Base-by-base conservation (phyloP, 2,888 invertebrate genomes). In the Sesamia inferens region DNA sequence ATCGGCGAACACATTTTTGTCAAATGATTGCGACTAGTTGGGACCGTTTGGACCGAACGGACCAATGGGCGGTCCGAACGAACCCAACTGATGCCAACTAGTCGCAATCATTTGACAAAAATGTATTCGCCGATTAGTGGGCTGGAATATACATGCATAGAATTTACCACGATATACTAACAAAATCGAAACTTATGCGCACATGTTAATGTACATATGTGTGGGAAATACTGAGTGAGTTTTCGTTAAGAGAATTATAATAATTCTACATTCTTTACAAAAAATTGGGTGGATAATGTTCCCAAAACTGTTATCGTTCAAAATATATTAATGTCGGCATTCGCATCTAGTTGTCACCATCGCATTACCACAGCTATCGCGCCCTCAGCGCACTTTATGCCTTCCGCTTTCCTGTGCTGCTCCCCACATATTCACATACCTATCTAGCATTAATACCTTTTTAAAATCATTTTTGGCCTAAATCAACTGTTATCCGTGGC, bases 271-370 rank as follows among this genome's bases (percentile, higher is more conserved):
- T 13, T 13, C 13, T 55, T 8, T 22, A 14, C n/a, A 47, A 57
- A 55, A 71, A 81, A 65, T 68, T 69, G 69, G 54, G 63, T 55
- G 16, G 73, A 72, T 73, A 39, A 62, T 65, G 39, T 62, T 57
- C 55, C 77, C 76, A 63, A 84, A 73, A 72, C 68, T 62, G 76
- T 85, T 85, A 85, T 85, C 85, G 67, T 82, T 69, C 77, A 67
- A 71, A 85, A 87, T 87, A 87, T 85, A 85, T 85, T 83, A 85
- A 76, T 70, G 75, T 68, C 66, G 75, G 75, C 73, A 71, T 78
- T 83, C 84, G 39, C 83, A 83, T 87, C 85, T 87, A 85, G 85
- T 71, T 77, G 83, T 81, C 87, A 85, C 75, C 76, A 87, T 78
- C 88, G 73, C 86, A 86, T 86, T 87, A 86, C 79, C 74, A 62